Percentiles rank a stretch among this genome's conserved stretches.
phyloP scores from a whole-genome alignment of 2,888 invertebrate genomes.

The Leucophora obtusa region DNA sequence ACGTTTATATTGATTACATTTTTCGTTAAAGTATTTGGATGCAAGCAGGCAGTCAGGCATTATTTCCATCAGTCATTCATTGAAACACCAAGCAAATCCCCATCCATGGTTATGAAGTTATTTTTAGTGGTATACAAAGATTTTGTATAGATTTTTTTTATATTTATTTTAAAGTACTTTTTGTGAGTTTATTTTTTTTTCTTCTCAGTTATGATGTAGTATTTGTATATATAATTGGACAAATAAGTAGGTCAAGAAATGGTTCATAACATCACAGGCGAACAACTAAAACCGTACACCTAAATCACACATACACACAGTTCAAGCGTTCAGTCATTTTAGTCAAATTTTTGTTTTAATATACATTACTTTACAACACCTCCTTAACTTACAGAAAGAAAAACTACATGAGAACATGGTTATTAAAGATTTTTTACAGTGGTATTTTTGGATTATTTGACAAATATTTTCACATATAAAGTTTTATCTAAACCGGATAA shows the following conservation, averaged over 20 bases:
- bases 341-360: not conserved
- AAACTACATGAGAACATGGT: not conserved
- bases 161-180: constrained; percentile 46
- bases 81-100: not conserved
- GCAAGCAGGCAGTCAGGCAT: not conserved
- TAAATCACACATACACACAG: not conserved
- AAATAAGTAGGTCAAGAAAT: constrained; percentile 55
- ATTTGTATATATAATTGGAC: constrained; percentile 40
- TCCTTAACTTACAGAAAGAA: not conserved
- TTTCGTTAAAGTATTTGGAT: not conserved
- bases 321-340: not conserved
- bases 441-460: not conserved
- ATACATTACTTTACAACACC: not conserved
- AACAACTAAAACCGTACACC: not conserved
- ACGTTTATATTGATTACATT: constrained; percentile 1
- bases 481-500: too few relatives aligned
- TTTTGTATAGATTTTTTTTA: constrained; percentile 31
- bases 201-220: not conserved
- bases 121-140: not conserved
- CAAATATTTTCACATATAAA: too few relatives aligned
- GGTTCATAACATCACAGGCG: constrained; percentile 17
- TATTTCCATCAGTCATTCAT: not conserved
- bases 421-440: not conserved
- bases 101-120: not conserved
- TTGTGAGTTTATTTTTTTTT: constrained; percentile 9